Conservation (phyloP, 2,797 vertebrate species). For the Hippopotamyrus pictus region DNA sequence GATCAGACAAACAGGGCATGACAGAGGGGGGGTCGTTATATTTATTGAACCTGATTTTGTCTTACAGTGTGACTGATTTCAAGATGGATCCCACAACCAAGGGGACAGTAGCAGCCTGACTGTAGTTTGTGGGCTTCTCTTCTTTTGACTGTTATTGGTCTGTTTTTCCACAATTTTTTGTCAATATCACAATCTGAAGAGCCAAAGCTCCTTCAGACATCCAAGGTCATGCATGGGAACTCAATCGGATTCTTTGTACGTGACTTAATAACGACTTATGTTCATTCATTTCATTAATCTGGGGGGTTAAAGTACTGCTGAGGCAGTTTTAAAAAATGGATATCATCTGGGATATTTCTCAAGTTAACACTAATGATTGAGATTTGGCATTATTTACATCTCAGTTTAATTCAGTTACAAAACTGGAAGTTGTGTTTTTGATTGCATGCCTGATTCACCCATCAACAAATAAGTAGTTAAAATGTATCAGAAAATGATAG, state of each 20-base stretch:
- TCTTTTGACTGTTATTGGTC: neutral
- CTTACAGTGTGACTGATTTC: constrained; percentile 43
- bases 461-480: neutral
- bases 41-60: constrained; percentile 46
- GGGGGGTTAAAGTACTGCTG: neutral
- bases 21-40: constrained; percentile 15
- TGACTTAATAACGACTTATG: neutral
- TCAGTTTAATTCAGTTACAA: neutral
- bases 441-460: neutral
- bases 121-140: neutral
- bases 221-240: neutral
- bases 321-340: neutral
- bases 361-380: neutral
- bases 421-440: neutral
- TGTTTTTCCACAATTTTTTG: neutral
- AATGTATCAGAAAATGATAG: neutral
- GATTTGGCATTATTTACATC: neutral
- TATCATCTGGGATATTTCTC: neutral
- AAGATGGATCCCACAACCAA: neutral
- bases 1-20: too few relatives aligned
- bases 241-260: neutral
- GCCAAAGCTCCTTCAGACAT: neutral
- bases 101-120: neutral
- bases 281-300: neutral
- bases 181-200: neutral